Conservation (phyloP, 2,113 vertebrate species). For the Syngnathoides biaculeatus region DNA sequence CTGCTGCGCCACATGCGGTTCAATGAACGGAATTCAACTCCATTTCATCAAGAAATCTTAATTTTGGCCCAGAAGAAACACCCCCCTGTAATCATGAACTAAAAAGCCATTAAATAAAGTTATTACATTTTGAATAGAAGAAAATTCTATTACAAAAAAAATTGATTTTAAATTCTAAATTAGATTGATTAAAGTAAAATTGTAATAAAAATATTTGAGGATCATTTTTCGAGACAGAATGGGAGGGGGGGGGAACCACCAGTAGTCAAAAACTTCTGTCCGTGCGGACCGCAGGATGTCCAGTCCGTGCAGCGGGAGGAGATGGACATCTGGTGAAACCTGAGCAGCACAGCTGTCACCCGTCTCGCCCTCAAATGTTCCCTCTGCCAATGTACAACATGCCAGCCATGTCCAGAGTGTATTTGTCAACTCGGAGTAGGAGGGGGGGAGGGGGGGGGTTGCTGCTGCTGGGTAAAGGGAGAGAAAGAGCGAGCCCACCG, state of each 20-base stretch:
- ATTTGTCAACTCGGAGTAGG: neutral
- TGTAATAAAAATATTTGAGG: too few species aligned
- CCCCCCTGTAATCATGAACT: too few species aligned
- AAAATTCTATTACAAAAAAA: too few species aligned
- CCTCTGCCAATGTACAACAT: neutral
- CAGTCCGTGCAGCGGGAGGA: neutral
- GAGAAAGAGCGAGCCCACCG: neutral
- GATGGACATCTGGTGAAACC: conserved; percentile 1
- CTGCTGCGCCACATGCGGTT: too few species aligned
- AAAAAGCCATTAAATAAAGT: too few species aligned
- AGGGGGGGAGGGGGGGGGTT: neutral
- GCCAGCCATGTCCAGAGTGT: neutral
- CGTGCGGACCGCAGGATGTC: neutral
- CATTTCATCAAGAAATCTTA: neutral
- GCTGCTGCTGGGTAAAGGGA: neutral
- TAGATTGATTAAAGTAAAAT: too few species aligned
- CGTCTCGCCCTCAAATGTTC: conserved; percentile 3
- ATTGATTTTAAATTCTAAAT: too few species aligned
- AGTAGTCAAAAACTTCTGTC: neutral
- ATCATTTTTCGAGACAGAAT: too few species aligned
- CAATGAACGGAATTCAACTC: too few species aligned
- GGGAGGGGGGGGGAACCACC: too few species aligned
- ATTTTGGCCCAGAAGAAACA: neutral
- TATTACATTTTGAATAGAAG: too few species aligned
- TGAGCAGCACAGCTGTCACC: neutral